Evolutionary conservation across 2,888 invertebrate genomes (phyloP).

Genomic region (Gastrophysa polygoni): DNA sequence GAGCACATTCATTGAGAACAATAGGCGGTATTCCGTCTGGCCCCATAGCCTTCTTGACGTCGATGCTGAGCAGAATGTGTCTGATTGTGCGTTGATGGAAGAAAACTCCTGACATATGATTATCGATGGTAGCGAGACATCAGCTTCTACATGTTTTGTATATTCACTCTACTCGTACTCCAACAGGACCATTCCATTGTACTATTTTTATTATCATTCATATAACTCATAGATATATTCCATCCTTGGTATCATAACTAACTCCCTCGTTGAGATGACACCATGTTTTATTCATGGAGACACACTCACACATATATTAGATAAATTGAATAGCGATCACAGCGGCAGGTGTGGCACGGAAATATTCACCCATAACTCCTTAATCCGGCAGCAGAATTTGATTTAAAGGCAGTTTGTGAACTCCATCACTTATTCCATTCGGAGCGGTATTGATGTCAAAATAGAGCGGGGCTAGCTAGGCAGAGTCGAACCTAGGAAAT

Average conservation of each 20-base stretch:
- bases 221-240: neutral
- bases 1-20: no score
- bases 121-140: no score
- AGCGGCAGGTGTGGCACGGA: slow-evolving; percentile 48
- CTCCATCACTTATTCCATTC: slow-evolving; percentile 49
- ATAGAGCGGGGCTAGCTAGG: neutral
- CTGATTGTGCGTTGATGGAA: no score
- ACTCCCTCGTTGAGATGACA: slow-evolving; percentile 24
- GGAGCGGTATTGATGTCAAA: slow-evolving; percentile 40
- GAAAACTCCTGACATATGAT: no score
- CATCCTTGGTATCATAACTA: neutral
- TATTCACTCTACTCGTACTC: no score
- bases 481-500: no score
- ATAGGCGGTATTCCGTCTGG: no score
- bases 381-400: slow-evolving; percentile 50
- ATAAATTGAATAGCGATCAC: slow-evolving; percentile 50
- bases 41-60: no score
- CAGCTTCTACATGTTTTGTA: no score
- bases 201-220: no score
- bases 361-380: slow-evolving; percentile 52
- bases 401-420: slow-evolving; percentile 51
- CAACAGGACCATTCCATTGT: no score
- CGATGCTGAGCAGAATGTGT: no score
- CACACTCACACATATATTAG: slow-evolving; percentile 51
- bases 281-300: slow-evolving; percentile 51